phyloP scores from a whole-genome alignment of 2,113 vertebrate species.

The Tonatia bakeri region DNA sequence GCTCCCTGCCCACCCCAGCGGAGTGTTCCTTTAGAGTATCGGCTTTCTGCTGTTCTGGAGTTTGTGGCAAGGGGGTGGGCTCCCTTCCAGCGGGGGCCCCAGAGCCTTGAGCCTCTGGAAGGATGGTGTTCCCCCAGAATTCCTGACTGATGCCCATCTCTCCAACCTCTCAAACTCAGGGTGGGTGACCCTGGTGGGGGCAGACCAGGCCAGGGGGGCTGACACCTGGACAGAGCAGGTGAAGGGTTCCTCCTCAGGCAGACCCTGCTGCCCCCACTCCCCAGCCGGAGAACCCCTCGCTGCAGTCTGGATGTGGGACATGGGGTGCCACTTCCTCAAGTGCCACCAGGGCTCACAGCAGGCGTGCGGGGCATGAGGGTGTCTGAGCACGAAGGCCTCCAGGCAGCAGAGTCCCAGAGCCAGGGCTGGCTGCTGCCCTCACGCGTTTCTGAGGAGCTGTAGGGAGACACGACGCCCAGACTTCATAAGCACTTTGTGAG shows the following conservation, averaged over 20 bases:
- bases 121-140: not conserved
- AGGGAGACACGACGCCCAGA: not conserved
- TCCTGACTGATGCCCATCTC: not conserved
- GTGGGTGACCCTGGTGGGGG: not conserved
- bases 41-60: not conserved
- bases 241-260: not conserved
- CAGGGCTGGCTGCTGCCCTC: constrained; percentile 47
- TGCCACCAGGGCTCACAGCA: not conserved
- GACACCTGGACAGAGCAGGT: not conserved
- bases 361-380: not conserved
- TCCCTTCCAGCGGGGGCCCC: constrained; percentile 61
- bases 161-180: not conserved
- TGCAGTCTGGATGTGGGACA: constrained; percentile 3
- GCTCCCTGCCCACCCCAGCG: not conserved
- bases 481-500: not conserved
- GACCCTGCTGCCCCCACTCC: not conserved
- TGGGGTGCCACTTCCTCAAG: not conserved
- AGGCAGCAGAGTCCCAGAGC: not conserved
- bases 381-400: constrained; percentile 49
- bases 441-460: constrained; percentile 79
- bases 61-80: not conserved
- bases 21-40: not conserved
- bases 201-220: not conserved
- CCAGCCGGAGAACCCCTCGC: not conserved
- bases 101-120: not conserved